These are phyloP conservation scores for Amblyjoppa fuscipennis DNA, from an alignment of 2,888 invertebrate species.

Conservation along the genomic window DNA sequence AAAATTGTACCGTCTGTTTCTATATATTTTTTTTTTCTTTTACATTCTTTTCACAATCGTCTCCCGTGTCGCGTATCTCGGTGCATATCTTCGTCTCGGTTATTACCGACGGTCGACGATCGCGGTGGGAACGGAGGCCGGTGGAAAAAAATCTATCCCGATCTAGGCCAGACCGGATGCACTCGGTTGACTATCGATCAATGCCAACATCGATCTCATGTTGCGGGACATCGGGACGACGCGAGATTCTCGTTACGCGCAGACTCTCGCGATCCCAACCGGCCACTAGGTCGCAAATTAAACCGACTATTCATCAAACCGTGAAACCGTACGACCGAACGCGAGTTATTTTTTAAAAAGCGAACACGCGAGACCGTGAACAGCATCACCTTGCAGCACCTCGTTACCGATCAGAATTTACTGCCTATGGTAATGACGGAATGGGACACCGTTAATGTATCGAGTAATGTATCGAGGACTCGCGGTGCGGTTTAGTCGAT, in stretches of 20 bases:
- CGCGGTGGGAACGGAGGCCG: not conserved
- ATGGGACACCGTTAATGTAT: not conserved
- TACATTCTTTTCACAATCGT: not conserved
- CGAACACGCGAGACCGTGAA: constrained; percentile 52
- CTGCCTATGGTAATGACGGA: constrained; percentile 35
- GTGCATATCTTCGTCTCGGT: not conserved
- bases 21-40: not conserved
- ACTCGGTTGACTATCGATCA: constrained; percentile 61
- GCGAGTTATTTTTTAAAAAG: constrained; percentile 20
- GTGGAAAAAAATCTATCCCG: constrained; percentile 33
- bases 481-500: not conserved
- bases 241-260: constrained; percentile 19
- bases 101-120: constrained; percentile 29
- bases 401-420: constrained; percentile 53
- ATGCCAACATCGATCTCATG: constrained; percentile 58
- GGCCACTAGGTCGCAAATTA: constrained; percentile 45
- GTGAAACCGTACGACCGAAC: constrained; percentile 51
- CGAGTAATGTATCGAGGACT: constrained; percentile 43
- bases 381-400: constrained; percentile 48
- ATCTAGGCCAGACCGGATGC: constrained; percentile 67
- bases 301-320: constrained; percentile 48
- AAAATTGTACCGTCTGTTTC: not conserved
- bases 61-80: not conserved
- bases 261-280: constrained; percentile 23
- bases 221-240: constrained; percentile 42